Evolutionary conservation across 2,797 vertebrate genomes (phyloP).

Genomic region (Sebastolobus altivelis): DNA sequence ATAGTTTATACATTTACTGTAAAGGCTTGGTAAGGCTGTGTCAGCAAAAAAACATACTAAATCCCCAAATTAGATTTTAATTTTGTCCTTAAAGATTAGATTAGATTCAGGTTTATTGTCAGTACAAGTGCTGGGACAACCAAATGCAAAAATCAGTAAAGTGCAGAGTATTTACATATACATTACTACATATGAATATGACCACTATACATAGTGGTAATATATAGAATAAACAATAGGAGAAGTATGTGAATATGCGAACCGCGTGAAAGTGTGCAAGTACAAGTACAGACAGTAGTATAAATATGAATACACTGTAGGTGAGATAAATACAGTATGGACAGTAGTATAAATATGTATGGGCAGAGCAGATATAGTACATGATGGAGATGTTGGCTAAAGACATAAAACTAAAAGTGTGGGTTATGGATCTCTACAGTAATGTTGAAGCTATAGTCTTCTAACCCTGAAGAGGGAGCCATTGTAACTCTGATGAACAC

Average conservation of each 20-base stretch:
- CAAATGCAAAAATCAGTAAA: not conserved
- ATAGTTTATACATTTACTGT: not conserved
- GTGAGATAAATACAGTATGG: not conserved
- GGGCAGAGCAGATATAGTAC: not conserved
- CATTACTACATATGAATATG: accelerated
- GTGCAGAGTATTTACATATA: too few relatives aligned
- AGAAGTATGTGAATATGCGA: not conserved
- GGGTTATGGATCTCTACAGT: not conserved
- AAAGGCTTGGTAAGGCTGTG: not conserved
- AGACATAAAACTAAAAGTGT: not conserved
- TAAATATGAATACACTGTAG: not conserved
- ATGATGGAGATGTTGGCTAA: not conserved
- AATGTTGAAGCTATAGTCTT: not conserved
- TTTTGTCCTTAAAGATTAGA: not conserved
- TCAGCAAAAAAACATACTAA: not conserved
- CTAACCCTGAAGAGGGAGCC: constrained; percentile 75
- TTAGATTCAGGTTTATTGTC: not conserved
- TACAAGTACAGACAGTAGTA: not conserved
- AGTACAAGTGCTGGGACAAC: too few relatives aligned
- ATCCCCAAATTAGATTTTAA: not conserved
- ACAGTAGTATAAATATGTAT: not conserved
- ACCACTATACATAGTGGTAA: not conserved
- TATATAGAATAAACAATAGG: not conserved
- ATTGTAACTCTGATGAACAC: constrained; percentile 69
- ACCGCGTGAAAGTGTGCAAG: not conserved